These are phyloP conservation scores for Napeogenes sylphis DNA, from an alignment of 2,888 invertebrate species.

Conservation along the genomic window DNA sequence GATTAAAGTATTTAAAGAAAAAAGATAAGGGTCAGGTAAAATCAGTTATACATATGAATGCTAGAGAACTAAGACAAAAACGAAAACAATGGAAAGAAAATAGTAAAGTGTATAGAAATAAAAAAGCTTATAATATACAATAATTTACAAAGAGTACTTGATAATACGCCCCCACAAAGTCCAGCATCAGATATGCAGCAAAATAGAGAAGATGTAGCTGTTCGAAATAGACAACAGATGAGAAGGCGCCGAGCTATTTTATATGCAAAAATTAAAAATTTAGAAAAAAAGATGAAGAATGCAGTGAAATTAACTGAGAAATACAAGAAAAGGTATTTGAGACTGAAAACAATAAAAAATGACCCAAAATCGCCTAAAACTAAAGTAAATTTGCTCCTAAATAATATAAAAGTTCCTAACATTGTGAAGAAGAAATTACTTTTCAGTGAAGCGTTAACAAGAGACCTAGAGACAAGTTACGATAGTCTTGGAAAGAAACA, in stretches of 20 bases:
- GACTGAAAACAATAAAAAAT: not conserved
- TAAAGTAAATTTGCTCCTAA: too few relatives aligned
- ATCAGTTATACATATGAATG: not conserved
- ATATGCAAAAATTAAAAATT: conserved; percentile 8
- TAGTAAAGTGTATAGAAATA: not conserved
- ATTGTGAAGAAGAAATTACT: conserved; percentile 2
- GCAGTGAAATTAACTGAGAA: conserved; percentile 4
- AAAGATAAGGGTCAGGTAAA: conserved; percentile 12
- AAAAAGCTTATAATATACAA: not conserved
- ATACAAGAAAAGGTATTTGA: conserved; percentile 3
- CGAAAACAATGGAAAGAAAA: conserved; percentile 9
- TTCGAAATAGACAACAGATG: not conserved
- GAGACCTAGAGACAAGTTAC: not conserved
- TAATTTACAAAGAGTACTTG: not conserved
- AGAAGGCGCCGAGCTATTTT: conserved; percentile 9
- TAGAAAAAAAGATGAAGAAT: conserved; percentile 7
- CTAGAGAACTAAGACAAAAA: conserved; percentile 7
- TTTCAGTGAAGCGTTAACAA: not conserved
- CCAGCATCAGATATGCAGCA: not conserved
- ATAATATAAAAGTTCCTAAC: not conserved
- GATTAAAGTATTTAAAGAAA: conserved; percentile 10
- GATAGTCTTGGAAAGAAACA: conserved; percentile 5
- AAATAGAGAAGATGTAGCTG: conserved; percentile 1
- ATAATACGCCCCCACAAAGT: not conserved
- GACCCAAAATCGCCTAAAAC: not conserved